These are phyloP conservation scores for Centrocercus urophasianus DNA, from an alignment of 2,113 vertebrate species.

Conservation along the genomic window DNA sequence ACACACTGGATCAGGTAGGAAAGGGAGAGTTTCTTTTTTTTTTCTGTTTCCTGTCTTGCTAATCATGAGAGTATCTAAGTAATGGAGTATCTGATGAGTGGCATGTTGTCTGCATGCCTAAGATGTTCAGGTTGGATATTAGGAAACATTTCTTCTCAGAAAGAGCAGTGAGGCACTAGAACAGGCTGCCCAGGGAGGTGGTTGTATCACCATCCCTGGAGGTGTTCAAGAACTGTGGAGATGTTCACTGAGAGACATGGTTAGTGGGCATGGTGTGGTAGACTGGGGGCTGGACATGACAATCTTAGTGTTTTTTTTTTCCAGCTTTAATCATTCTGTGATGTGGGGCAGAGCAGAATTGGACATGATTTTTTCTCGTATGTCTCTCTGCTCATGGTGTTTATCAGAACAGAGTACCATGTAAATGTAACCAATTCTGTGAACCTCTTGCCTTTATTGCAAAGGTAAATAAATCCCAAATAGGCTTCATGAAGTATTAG, in stretches of 20 bases:
- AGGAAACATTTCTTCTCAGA: too few relatives aligned
- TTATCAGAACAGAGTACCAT: not conserved
- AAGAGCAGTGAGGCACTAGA: too few relatives aligned
- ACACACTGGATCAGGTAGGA: not conserved
- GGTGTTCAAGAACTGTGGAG: too few relatives aligned
- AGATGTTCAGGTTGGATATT: not conserved
- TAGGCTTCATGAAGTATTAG: not conserved
- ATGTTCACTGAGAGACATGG: too few relatives aligned
- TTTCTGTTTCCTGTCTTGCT: not conserved
- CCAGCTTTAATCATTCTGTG: too few relatives aligned
- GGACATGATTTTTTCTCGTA: not conserved
- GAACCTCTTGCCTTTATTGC: not conserved
- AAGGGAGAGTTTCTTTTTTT: not conserved
- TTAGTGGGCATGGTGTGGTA: too few relatives aligned
- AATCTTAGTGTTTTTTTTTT: too few relatives aligned
- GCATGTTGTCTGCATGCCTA: not conserved
- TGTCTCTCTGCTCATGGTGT: not conserved
- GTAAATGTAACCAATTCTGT: not conserved
- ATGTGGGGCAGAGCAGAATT: not conserved
- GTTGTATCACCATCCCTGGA: too few relatives aligned
- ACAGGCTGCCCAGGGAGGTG: too few relatives aligned
- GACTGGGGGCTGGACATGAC: too few relatives aligned
- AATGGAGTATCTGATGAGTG: not conserved
- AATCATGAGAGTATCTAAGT: not conserved
- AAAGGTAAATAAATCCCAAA: not conserved